phyloP scores from a whole-genome alignment of 2,888 invertebrate species.

The Xestia c-nigrum region DNA sequence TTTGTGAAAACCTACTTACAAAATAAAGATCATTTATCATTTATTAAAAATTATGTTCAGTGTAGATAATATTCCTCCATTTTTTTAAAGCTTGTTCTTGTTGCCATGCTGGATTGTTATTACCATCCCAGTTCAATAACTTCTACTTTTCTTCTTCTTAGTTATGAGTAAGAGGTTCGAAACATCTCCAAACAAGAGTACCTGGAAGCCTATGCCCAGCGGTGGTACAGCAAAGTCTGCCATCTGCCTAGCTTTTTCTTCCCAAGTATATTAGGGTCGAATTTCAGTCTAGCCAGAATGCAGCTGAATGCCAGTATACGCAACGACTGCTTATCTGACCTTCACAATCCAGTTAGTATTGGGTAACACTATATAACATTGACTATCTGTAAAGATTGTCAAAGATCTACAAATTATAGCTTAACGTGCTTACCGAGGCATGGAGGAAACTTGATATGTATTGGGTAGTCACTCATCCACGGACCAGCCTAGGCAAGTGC shows the following conservation, averaged over 20 bases:
- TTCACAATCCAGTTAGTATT: not conserved
- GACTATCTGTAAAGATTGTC: not conserved
- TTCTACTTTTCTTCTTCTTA: no score
- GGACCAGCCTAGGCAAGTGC: not conserved
- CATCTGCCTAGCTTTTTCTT: not conserved
- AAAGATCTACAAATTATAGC: not conserved
- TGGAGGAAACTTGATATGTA: not conserved
- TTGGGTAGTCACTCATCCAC: no score
- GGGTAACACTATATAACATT: not conserved
- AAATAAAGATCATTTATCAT: no score
- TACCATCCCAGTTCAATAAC: not conserved
- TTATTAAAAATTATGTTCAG: not conserved
- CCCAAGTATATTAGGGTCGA: not conserved
- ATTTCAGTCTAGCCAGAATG: not conserved
- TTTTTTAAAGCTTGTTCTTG: not conserved
- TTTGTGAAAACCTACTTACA: no score
- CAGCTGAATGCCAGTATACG: no score
- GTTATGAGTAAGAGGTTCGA: not conserved
- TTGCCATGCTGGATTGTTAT: not conserved
- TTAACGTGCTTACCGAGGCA: not conserved
- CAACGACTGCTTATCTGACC: not conserved
- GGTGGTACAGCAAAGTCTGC: not conserved
- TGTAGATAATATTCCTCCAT: not conserved
- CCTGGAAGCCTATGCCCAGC: not conserved
- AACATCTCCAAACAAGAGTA: not conserved